phyloP scores from a whole-genome alignment of 1,140 invertebrate genomes.

The Euwallacea similis region DNA sequence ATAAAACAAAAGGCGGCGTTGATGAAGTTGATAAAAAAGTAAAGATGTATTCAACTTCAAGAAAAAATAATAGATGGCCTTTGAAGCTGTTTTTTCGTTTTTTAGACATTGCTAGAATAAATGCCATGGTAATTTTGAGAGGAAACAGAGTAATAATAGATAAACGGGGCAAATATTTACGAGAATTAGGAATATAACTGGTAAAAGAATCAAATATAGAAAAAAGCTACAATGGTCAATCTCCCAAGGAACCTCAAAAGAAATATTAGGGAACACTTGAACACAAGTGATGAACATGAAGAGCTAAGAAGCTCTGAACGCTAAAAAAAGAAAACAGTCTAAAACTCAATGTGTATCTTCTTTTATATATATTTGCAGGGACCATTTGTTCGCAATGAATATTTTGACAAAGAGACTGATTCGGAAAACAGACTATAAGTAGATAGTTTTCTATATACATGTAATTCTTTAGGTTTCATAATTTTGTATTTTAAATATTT shows the following conservation, averaged over 20 bases:
- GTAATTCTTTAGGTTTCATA: no score
- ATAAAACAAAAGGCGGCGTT: no score
- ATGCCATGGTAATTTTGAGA: slow-evolving; percentile 43
- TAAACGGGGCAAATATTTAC: slow-evolving; percentile 16
- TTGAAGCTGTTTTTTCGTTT: no score
- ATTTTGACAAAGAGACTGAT: not conserved
- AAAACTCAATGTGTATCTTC: slow-evolving; percentile 6
- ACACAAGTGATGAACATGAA: not conserved
- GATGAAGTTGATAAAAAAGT: no score
- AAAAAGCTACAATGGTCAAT: slow-evolving; percentile 40
- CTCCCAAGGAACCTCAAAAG: slow-evolving; percentile 44
- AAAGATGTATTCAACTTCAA: no score
- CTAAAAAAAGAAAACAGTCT: slow-evolving; percentile 5
- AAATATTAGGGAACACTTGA: slow-evolving; percentile 42
- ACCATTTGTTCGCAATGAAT: slow-evolving; percentile 1
- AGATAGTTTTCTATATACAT: no score
- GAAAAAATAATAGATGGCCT: no score
- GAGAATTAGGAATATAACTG: slow-evolving; percentile 42
- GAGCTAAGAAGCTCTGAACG: not conserved
- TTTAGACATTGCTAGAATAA: no score
- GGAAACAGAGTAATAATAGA: slow-evolving; percentile 36
- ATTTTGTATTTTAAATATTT: no score
- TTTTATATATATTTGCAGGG: slow-evolving; percentile 1
- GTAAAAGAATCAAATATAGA: slow-evolving; percentile 39
- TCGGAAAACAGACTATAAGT: no score